These are phyloP conservation scores for Hydrotaea diabolus DNA, from an alignment of 2,888 invertebrate genomes.

Conservation along the genomic window DNA sequence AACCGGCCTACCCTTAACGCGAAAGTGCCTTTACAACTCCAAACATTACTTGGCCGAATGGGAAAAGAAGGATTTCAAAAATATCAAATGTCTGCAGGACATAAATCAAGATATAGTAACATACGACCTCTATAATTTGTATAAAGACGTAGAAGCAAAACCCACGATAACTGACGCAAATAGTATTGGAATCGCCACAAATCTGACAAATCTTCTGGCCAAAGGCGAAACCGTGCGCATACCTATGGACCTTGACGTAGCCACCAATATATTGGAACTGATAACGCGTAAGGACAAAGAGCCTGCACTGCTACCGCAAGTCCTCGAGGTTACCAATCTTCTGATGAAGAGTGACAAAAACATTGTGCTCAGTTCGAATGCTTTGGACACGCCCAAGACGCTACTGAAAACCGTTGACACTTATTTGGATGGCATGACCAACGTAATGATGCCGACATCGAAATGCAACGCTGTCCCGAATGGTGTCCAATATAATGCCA, in stretches of 20 bases:
- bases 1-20: slow-evolving; percentile 38
- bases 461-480: slow-evolving; percentile 7
- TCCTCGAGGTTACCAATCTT: slow-evolving; percentile 35
- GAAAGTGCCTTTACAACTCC: slow-evolving; percentile 35
- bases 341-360: slow-evolving; percentile 8
- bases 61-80: slow-evolving; percentile 41
- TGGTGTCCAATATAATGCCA: slow-evolving; percentile 1
- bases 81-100: slow-evolving; percentile 39
- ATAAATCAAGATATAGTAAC: slow-evolving; percentile 38
- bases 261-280: slow-evolving; percentile 48
- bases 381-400: slow-evolving; percentile 16
- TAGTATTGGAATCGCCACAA: background rate
- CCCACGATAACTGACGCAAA: background rate
- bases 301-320: background rate
- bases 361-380: background rate
- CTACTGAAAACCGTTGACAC: slow-evolving; percentile 44
- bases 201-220: slow-evolving; percentile 31
- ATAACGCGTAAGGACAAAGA: slow-evolving; percentile 18
- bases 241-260: background rate
- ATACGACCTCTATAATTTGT: slow-evolving; percentile 41
- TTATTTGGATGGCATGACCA: slow-evolving; percentile 40
- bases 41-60: slow-evolving; percentile 4
- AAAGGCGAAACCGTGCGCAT: background rate
- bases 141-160: background rate
- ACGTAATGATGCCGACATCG: slow-evolving; percentile 11